Base-by-base conservation (phyloP, 2,113 vertebrate genomes). In the Noturus placidus region DNA sequence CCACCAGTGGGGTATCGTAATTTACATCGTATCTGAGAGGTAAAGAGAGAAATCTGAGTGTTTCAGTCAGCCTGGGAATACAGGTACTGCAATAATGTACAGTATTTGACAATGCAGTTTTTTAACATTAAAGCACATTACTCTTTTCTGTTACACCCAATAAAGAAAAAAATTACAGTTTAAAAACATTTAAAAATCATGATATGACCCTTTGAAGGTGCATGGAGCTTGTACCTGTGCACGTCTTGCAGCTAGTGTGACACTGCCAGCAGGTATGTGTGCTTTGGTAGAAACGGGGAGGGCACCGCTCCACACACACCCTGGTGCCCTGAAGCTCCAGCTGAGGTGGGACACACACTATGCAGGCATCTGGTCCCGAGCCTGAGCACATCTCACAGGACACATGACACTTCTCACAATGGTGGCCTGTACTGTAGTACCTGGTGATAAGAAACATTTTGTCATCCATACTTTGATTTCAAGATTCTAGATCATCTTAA, bases 231-330 rank as follows among this genome's bases (percentile, higher is more conserved):
- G 38, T 90, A 96, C 95, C 96, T 93, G 92, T 93, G 89, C 96
- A 96, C 8, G 93, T 95, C 91, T 93, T 93, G 86, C 94, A 96
- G 88, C 93, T 95, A 89, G 92, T 90, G 88, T 95, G 93, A 87
- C 95, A 95, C 87, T 94, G 92, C 87, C 82, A 90, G 52, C 88
- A 89, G 76, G 87, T 25, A 35, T 91, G 88, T 4, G 86, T 79
- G 8, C 89, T 83, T 82, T 52, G 79, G 82, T 93, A 93, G 91
- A 96, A 95, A 79, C 78, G 93, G 1, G 86, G 87, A 1, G 93
- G 92, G 22, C 94, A 93, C 52, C 42, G 87, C 70, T 94, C 91
- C 46, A 95, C 94, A 86, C 95, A 95, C 67, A 94, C 89, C 76
- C 92, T 93, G 83, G 93, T 94, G 50, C 93, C 93, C 33, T 93